phyloP scores from a whole-genome alignment of 2,113 vertebrate species.

The Pelobates fuscus region DNA sequence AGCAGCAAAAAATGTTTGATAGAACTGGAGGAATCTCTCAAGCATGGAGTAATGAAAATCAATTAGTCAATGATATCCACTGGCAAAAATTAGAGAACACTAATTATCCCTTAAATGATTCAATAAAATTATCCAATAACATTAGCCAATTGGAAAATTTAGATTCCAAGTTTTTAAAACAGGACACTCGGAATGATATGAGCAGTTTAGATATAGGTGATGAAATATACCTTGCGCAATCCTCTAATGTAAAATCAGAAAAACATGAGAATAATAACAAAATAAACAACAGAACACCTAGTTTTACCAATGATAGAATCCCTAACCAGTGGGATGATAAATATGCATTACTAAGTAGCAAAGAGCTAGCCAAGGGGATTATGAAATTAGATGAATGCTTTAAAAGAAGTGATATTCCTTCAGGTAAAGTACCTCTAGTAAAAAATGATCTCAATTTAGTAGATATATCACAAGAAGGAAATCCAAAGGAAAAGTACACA shows the following conservation, averaged over 20 bases:
- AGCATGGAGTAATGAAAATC: slow-evolving; percentile 37
- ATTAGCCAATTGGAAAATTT: slow-evolving; percentile 31
- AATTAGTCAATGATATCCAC: slow-evolving; percentile 39
- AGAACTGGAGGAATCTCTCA: slow-evolving; percentile 2
- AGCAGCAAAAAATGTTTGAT: slow-evolving; percentile 47
- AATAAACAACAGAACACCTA: slow-evolving; percentile 5
- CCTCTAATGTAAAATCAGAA: neutral
- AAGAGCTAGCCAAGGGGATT: neutral
- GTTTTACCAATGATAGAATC: neutral
- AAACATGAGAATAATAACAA: neutral
- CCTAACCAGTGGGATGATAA: neutral
- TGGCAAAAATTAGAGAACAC: slow-evolving; percentile 46
- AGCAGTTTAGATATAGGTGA: neutral
- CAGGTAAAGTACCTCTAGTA: slow-evolving; percentile 50
- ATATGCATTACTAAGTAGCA: neutral
- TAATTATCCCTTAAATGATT: slow-evolving; percentile 50
- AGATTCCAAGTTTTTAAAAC: slow-evolving; percentile 37
- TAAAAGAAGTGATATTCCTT: slow-evolving; percentile 37
- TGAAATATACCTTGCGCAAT: neutral
- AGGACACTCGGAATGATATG: neutral
- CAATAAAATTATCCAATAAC: slow-evolving; percentile 41
- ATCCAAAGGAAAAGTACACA: neutral
- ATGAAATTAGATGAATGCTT: neutral
- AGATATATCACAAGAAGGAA: slow-evolving; percentile 42
- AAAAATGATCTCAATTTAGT: slow-evolving; percentile 51